Conservation (phyloP, 2,797 vertebrate genomes). For the Simalia tracyae region DNA sequence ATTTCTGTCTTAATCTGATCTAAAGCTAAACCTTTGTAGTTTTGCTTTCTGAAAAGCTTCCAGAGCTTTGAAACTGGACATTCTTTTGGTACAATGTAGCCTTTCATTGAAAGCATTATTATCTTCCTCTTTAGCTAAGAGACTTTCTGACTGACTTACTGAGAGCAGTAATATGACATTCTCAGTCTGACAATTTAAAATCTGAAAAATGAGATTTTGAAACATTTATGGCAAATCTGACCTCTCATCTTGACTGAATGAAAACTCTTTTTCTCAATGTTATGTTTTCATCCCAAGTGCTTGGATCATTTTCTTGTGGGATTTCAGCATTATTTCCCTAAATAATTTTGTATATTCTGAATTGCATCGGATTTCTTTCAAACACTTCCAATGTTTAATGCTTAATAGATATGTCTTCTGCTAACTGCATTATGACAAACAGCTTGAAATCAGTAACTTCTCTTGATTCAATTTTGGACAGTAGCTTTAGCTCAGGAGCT, state of each 20-base stretch:
- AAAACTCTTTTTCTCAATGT: too few species aligned
- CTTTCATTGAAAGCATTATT: too few species aligned
- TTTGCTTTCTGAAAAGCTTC: not conserved
- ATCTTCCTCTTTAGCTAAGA: too few species aligned
- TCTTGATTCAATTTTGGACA: not conserved
- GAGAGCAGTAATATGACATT: too few species aligned
- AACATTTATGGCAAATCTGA: too few species aligned
- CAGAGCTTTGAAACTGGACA: not conserved
- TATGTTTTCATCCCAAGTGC: too few species aligned
- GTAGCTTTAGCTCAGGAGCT: not conserved
- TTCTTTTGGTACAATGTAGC: not conserved
- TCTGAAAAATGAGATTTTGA: too few species aligned
- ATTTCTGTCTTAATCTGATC: not conserved
- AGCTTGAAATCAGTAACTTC: not conserved
- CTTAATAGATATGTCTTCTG: not conserved
- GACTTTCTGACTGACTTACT: too few species aligned
- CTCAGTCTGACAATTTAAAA: too few species aligned
- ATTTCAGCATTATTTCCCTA: not conserved
- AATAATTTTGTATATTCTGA: not conserved
- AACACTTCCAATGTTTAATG: not conserved
- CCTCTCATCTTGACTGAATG: too few species aligned
- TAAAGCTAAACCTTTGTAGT: not conserved
- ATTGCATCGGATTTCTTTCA: not conserved
- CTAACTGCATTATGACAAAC: not conserved
- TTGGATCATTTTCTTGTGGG: too few species aligned